phyloP scores from a whole-genome alignment of 1,140 invertebrate species.

The Apis laboriosa region DNA sequence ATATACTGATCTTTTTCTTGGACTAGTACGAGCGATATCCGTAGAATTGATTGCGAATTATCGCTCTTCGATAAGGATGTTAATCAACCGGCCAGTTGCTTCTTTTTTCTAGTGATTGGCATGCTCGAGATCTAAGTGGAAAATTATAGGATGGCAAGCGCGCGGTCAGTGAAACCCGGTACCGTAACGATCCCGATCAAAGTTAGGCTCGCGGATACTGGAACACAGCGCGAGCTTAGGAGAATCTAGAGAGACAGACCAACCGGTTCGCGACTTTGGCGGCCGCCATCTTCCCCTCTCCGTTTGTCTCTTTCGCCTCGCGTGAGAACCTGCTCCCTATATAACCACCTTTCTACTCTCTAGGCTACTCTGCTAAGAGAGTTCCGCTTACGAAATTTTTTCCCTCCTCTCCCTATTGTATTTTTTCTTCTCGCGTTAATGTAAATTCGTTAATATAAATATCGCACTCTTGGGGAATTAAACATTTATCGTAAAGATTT shows the following conservation, averaged over 20 bases:
- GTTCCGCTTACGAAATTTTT: conserved; percentile 63
- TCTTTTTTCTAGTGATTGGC: background rate
- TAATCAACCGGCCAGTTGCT: background rate
- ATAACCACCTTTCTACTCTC: conserved; percentile 59
- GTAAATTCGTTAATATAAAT: no score
- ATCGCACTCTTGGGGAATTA: no score
- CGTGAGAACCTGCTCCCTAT: conserved; percentile 74
- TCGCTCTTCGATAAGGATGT: no score
- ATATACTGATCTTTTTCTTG: no score
- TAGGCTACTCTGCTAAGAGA: conserved; percentile 42
- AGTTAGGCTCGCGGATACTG: conserved; percentile 45
- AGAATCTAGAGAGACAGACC: conserved; percentile 70
- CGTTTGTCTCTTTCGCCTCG: conserved; percentile 71
- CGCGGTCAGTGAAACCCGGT: conserved; percentile 30
- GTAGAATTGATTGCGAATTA: background rate
- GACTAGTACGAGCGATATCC: background rate
- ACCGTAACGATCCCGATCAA: conserved; percentile 40
- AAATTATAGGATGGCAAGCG: conserved; percentile 17
- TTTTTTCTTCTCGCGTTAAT: background rate
- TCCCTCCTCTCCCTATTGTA: background rate
- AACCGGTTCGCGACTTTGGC: conserved; percentile 79
- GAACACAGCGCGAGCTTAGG: conserved; percentile 63
- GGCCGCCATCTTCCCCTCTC: conserved; percentile 77
- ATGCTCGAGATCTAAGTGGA: background rate
- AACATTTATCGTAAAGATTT: no score